Conservation (phyloP, 1,140 invertebrate species). For the Bombus cullumanus region DNA sequence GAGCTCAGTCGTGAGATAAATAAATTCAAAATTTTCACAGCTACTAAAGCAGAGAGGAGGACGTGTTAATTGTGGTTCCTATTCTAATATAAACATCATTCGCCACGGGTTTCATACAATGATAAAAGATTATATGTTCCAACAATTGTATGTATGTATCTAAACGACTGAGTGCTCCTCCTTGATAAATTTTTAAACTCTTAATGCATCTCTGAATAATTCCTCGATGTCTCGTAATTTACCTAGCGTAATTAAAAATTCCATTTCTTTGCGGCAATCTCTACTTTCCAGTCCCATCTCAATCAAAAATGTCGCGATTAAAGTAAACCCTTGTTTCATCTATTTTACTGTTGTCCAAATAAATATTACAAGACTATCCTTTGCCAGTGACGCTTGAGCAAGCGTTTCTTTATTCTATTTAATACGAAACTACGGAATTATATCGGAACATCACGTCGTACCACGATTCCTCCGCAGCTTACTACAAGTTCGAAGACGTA, state of each 20-base stretch:
- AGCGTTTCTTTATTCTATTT: no score
- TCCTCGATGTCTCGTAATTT: not conserved
- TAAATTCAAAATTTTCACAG: conserved; percentile 56
- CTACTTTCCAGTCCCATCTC: not conserved
- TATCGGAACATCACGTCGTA: not conserved
- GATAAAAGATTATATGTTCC: not conserved
- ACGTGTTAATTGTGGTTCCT: conserved; percentile 1
- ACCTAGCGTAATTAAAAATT: not conserved
- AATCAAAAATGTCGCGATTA: not conserved
- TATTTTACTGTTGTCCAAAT: not conserved
- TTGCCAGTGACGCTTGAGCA: no score
- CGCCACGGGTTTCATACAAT: no score
- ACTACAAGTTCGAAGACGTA: no score
- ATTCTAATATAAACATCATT: not conserved
- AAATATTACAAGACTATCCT: conserved; percentile 26
- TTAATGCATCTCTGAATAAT: not conserved
- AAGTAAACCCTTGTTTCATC: not conserved
- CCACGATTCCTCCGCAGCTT: not conserved
- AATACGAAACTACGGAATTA: no score
- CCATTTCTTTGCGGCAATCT: conserved; percentile 2
- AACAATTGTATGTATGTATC: not conserved
- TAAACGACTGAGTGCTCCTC: not conserved
- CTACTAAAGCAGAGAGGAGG: conserved; percentile 11
- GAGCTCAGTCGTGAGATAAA: conserved; percentile 58
- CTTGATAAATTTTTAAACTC: not conserved